A percentile compares a stretch with the other conserved stretches of the same genome.
phyloP scores from a whole-genome alignment of 2,113 vertebrate species.

The Ptilorrhoa leucosticta region DNA sequence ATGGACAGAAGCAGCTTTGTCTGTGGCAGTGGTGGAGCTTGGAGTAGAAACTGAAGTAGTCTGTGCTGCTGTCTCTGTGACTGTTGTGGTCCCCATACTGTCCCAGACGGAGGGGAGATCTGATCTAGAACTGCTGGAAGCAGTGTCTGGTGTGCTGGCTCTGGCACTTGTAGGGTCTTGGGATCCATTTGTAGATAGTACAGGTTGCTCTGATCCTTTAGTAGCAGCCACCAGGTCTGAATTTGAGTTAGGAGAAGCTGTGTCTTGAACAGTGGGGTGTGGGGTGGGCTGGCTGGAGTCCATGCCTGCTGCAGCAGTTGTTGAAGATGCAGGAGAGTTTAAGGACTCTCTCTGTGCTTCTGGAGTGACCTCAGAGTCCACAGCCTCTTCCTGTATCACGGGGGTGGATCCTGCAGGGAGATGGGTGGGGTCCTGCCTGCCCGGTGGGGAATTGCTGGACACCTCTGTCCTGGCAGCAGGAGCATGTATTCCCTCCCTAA shows the following conservation, averaged over 20 bases:
- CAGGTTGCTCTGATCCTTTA: neutral
- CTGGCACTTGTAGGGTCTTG: neutral
- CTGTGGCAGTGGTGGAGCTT: neutral
- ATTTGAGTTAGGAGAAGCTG: neutral
- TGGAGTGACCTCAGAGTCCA: fast-evolving
- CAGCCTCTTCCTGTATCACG: neutral
- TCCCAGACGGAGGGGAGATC: neutral
- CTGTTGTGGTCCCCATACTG: neutral
- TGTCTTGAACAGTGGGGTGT: neutral
- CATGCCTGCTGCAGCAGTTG: neutral
- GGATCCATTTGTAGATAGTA: neutral
- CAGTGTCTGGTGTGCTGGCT: neutral
- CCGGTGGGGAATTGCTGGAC: neutral
- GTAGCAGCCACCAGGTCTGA: neutral
- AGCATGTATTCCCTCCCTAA: neutral
- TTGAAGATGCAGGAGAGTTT: neutral
- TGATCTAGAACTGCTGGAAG: neutral
- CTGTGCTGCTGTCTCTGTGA: neutral
- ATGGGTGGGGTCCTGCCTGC: neutral
- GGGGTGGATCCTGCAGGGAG: neutral
- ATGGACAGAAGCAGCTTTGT: neutral
- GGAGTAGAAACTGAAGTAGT: neutral
- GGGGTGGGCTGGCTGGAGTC: neutral
- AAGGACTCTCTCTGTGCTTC: neutral
- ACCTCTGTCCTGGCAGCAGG: neutral